A percentile compares a stretch with the other conserved stretches of the same genome.
These are phyloP conservation scores for Helobdella robusta DNA, from an alignment of 2,888 invertebrate genomes.

Conservation along the genomic window DNA sequence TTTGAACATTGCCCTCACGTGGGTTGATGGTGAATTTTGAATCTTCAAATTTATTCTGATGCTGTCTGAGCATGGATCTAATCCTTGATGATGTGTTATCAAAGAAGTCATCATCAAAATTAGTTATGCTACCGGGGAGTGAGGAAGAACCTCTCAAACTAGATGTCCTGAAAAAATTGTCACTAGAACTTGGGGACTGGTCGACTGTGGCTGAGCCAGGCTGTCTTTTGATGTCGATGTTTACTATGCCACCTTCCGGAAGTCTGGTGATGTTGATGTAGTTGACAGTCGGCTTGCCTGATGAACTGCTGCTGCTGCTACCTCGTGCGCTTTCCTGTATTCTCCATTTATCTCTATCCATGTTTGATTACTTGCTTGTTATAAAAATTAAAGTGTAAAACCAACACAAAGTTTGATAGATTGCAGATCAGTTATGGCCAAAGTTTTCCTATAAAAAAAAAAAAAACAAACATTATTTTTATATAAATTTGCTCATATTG, in stretches of 20 bases:
- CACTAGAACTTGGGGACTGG: constrained; percentile 1
- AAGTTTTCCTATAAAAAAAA: no score
- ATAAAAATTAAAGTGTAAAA: no score
- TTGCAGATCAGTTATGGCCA: no score
- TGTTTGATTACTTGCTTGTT: not conserved
- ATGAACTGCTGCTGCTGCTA: no score
- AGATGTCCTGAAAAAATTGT: constrained; percentile 1
- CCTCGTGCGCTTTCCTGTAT: no score
- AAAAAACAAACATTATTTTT: no score
- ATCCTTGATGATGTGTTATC: constrained; percentile 6
- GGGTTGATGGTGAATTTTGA: constrained; percentile 12
- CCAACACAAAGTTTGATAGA: no score
- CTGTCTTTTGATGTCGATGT: constrained; percentile 27
- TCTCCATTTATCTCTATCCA: constrained; percentile 21
- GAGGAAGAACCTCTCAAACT: constrained; percentile 14
- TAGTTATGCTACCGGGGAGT: not conserved
- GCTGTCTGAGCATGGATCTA: constrained; percentile 17
- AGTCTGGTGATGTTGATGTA: constrained; percentile 28
- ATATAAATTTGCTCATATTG: no score
- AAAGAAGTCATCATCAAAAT: constrained; percentile 17
- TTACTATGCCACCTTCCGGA: constrained; percentile 28
- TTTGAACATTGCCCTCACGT: not conserved
- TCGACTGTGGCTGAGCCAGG: not conserved
- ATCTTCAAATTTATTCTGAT: constrained; percentile 16
- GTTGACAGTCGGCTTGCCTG: constrained; percentile 27